Base-by-base conservation (phyloP, 1,140 invertebrate genomes). In the Ceratosolen fusciceps region DNA sequence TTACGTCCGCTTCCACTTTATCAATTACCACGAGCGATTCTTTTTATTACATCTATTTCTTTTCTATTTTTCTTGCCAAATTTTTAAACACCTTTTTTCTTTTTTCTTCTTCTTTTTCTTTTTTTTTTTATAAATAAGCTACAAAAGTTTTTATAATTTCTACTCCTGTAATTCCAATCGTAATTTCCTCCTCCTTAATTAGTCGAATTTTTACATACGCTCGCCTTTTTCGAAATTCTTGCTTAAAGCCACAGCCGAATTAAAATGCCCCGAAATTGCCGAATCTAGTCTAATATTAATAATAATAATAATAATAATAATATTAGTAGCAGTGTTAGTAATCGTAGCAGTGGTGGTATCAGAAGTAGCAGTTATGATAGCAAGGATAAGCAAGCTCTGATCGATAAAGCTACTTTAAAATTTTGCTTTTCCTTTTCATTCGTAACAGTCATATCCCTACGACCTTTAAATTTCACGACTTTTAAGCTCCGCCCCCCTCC, bases 41-140 rank as follows among this genome's bases (percentile, higher is more conserved):
- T 84, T 62, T 70, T 79, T 49, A 81, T 58, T 39, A 85, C 81
- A 85, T n/a, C 79, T 81, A 83, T 82, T 84, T 78, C 70, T 82
- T 90, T n/a, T n/a, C n/a, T n/a, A n/a, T n/a, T n/a, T n/a, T n/a
- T n/a, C n/a, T n/a, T n/a, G n/a, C n/a, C n/a, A n/a, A n/a, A n/a
- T n/a, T n/a, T n/a, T n/a, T n/a, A n/a, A n/a, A n/a, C n/a, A n/a
- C n/a, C n/a, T n/a, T n/a, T n/a, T n/a, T n/a, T n/a, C n/a, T n/a
- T n/a, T n/a, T n/a, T n/a, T n/a, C n/a, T n/a, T n/a, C n/a, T n/a
- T n/a, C n/a, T n/a, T n/a, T n/a, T n/a, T n/a, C n/a, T n/a, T n/a
- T n/a, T n/a, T n/a, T n/a, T n/a, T n/a, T n/a, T n/a, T n/a, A n/a
- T 90, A 90, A 90, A 90, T 90, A 90, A 89, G 88, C 87, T 90